Base-by-base conservation (phyloP, 2,888 invertebrate genomes). In the Hypomecis punctinalis region DNA sequence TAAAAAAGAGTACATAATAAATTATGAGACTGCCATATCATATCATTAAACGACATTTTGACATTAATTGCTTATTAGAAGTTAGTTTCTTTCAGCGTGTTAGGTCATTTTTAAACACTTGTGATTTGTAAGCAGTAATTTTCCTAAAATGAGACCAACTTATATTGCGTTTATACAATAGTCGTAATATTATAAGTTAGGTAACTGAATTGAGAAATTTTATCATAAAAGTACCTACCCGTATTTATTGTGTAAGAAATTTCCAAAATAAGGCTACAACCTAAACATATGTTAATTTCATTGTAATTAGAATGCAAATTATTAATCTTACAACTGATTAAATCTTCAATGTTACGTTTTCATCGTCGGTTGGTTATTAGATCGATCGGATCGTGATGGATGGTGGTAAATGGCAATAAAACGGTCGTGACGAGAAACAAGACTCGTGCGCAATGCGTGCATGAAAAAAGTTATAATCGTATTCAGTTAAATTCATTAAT, bases 321-420 rank as follows among this genome's bases (percentile, higher is more conserved):
- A 67, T 66, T 63, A 58, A 63, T 66, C 54, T 42, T 59, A 9
- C 11, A 48, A 42, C 47, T 58, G 59, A 68, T 60, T 63, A 59
- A 48, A 37, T 53, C 49, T 62, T 59, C 46, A 52, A 48, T 56
- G 59, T 35, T 57, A 56, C 37, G 52, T 56, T 65, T 61, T 59
- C 23, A 57, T 60, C 9, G 63, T 54, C 45, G 4, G 63, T n/a
- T 64, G 36, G 42, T 55, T 66, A 59, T 61, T 58, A 63, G 47
- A 66, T 66, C 51, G 60, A 64, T 65, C 43, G 52, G 49, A 63
- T 52, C 59, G 60, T 63, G 69, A 68, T 66, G 51, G 61, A 66
- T 68, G 63, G 49, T 42, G 46, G 11, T 55, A 62, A 67, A 49
- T 62, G 48, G 65, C 56, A 62, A 57, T 66, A 59, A 65, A 68